phyloP scores from a whole-genome alignment of 53 echinoderm and acorn worm species.

The Apostichopus leukothele region DNA sequence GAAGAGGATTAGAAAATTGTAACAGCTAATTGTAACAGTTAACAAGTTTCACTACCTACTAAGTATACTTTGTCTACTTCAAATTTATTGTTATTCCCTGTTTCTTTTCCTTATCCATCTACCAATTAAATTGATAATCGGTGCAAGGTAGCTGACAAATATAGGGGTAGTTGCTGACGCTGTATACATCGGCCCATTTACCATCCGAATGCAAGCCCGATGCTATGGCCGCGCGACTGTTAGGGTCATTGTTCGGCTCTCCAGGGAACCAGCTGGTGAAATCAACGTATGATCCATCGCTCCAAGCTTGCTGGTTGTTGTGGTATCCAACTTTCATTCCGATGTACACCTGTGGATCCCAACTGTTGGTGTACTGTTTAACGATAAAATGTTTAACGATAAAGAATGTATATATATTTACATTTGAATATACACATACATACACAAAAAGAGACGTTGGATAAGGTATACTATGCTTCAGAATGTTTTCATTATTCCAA shows the following conservation, averaged over 20 bases:
- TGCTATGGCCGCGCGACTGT: constrained; percentile 18
- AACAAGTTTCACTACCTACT: too few relatives aligned
- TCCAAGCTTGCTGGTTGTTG: background rate
- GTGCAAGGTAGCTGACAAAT: constrained; percentile 16
- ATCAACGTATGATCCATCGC: background rate
- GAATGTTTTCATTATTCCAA: too few relatives aligned
- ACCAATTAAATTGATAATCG: background rate
- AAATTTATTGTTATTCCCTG: too few relatives aligned
- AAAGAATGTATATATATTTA: too few relatives aligned
- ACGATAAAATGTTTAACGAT: background rate
- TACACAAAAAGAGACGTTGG: too few relatives aligned
- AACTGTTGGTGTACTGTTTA: background rate
- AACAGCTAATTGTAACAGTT: too few relatives aligned
- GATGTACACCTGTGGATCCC: constrained; percentile 27
- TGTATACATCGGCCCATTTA: constrained; percentile 26
- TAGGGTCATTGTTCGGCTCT: constrained; percentile 32
- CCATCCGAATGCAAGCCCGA: background rate
- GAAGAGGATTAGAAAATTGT: too few relatives aligned
- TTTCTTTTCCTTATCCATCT: too few relatives aligned
- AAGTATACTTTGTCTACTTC: too few relatives aligned
- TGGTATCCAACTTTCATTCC: constrained; percentile 17
- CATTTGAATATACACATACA: too few relatives aligned
- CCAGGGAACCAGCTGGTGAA: constrained; percentile 1
- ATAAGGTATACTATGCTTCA: too few relatives aligned
- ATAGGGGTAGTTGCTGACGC: background rate